These are phyloP conservation scores for Chloroceryle aenea DNA, from an alignment of 2,113 vertebrate genomes.

Conservation along the genomic window DNA sequence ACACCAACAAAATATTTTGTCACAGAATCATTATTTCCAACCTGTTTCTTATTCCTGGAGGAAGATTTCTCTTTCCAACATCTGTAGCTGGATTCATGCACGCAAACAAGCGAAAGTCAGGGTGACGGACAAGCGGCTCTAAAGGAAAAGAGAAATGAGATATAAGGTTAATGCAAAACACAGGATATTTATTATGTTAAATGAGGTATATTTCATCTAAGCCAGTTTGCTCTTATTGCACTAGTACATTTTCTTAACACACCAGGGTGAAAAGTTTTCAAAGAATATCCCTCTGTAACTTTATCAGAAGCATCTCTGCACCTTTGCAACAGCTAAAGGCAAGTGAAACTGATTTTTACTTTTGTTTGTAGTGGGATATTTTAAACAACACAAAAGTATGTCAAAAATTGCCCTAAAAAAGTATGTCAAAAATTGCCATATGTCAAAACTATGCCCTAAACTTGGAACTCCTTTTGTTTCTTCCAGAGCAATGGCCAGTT, in stretches of 20 bases:
- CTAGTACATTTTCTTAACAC: not conserved
- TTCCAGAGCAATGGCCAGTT: not conserved
- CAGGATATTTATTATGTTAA: not conserved
- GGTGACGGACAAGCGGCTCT: slow-evolving; percentile 92
- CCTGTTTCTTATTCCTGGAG: slow-evolving; percentile 96
- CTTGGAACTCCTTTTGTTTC: not conserved
- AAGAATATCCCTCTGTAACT: not conserved
- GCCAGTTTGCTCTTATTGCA: not conserved
- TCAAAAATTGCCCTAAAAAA: not conserved
- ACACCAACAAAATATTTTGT: not conserved
- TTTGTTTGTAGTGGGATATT: not conserved
- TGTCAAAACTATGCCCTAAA: no score
- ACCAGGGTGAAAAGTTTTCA: not conserved
- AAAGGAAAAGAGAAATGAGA: not conserved
- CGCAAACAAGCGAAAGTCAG: slow-evolving; percentile 93
- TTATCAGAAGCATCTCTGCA: not conserved
- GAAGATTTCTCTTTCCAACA: slow-evolving; percentile 95
- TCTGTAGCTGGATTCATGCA: slow-evolving; percentile 99
- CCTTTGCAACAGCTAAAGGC: not conserved
- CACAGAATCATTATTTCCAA: slow-evolving; percentile 42
- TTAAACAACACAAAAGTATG: not conserved
- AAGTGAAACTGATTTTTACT: not conserved
- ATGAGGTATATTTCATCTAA: not conserved
- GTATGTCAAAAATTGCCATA: not conserved
- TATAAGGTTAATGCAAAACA: not conserved